Percentiles rank a stretch among this genome's conserved stretches.
Conservation (phyloP, 92 coral and sea anemone species). For the Porites divaricata region DNA sequence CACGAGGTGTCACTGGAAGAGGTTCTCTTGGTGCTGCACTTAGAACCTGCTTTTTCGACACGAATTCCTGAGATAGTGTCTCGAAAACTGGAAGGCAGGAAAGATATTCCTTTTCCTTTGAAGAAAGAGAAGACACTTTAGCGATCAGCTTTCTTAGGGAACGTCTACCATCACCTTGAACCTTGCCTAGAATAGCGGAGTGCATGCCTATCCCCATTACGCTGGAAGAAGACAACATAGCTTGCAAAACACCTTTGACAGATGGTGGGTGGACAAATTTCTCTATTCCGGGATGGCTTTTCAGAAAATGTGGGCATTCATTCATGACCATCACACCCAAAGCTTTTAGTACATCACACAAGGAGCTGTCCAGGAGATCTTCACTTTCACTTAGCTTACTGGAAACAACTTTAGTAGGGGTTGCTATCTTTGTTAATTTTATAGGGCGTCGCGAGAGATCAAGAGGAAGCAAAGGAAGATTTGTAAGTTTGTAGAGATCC, state of each 20-base stretch:
- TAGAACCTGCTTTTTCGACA: slow-evolving; percentile 35
- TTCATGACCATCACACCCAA: slow-evolving; percentile 58
- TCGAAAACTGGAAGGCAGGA: slow-evolving; percentile 63
- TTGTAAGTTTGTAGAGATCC: slow-evolving; percentile 43
- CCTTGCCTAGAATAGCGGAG: slow-evolving; percentile 1
- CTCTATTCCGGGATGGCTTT: slow-evolving; percentile 41
- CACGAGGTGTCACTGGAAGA: slow-evolving; percentile 36
- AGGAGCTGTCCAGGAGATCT: background rate
- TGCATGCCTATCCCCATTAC: background rate
- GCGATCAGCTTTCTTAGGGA: slow-evolving; percentile 56
- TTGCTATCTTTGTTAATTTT: slow-evolving; percentile 42
- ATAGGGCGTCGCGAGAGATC: slow-evolving; percentile 19
- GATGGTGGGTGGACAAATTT: slow-evolving; percentile 66
- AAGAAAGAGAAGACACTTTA: background rate
- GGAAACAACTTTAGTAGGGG: slow-evolving; percentile 50
- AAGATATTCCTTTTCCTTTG: slow-evolving; percentile 31
- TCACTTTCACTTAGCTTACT: slow-evolving; percentile 23
- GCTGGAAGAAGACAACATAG: slow-evolving; percentile 32
- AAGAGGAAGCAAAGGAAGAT: slow-evolving; percentile 70
- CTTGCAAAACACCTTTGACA: slow-evolving; percentile 53
- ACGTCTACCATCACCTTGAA: slow-evolving; percentile 38
- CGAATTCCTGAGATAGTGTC: slow-evolving; percentile 21
- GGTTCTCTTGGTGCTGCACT: slow-evolving; percentile 42
- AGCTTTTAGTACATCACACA: slow-evolving; percentile 8
- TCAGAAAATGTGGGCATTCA: slow-evolving; percentile 31